Evolutionary conservation across 37 sponge, comb jelly and placozoan genomes (phyloP), one percentile per base, ranked within the genome.

Genomic region (Crambe crambe): DNA sequence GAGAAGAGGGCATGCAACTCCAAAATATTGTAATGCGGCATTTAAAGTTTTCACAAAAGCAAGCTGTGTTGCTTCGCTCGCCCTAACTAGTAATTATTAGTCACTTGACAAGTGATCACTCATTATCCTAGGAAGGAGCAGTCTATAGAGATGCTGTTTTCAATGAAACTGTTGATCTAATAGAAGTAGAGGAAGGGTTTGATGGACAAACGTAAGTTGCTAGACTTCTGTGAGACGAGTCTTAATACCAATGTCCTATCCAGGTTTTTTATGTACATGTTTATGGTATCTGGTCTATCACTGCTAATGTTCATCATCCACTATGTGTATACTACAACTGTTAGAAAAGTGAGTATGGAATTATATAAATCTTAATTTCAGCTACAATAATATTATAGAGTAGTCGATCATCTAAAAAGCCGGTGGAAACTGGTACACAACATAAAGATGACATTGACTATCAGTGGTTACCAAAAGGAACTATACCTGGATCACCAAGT

Each of bases 251-350:
- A 10, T 69, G 10, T 8, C 70, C 9, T 42, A 9, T 21, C 1
- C 62, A 89, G 89, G 47, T 95, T 95, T 86, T 95, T 95, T 86
- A 95, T 95, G 95, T 95, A 95, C 56, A 79, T 95, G 65, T 90
- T 95, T 80, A 95, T 95, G 95, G 76, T 90, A 26, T 88, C 95
- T 64, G 95, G 95, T 0, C 39, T 95, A 20, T 81, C 78, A 40
- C 81, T 95, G 1, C 71, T 95, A 17, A 87, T 90, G 91, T 95
- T 95, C 74, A 77, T 95, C 32, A 34, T 87, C 29, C 89, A 95
- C 75, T 95, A 90, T 60, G 95, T 88, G 35, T 95, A 88, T 78
- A 90, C 95, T 5, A 90, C 71, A 1, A 69, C 87, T 17, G 83
- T 86, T 37, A 72, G 80, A 30, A 82, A 82, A 80, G 93, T 92